Conservation (phyloP, 2,113 vertebrate genomes). For the Hyla sarda region DNA sequence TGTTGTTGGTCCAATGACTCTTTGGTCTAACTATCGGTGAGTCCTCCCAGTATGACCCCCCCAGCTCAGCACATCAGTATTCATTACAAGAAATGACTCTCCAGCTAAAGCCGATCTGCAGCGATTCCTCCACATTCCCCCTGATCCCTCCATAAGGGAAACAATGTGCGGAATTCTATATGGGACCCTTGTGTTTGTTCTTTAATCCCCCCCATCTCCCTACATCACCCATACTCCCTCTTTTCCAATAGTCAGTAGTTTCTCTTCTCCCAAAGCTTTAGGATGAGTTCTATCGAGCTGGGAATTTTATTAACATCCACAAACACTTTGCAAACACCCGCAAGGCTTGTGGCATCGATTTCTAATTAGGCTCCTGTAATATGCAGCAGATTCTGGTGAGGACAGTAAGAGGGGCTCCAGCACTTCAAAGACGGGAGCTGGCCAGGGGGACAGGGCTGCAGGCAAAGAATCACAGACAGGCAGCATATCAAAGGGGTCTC, state of each 20-base stretch:
- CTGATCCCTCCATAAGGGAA: background rate
- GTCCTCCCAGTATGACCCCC: background rate
- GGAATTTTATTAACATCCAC: slow-evolving; percentile 85
- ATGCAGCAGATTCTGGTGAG: slow-evolving; percentile 77
- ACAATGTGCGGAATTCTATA: slow-evolving; percentile 17
- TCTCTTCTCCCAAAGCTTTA: slow-evolving; percentile 65
- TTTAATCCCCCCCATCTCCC: slow-evolving; percentile 61
- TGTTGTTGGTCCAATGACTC: too few relatives aligned
- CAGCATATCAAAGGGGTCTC: slow-evolving; percentile 54
- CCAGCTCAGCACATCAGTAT: background rate
- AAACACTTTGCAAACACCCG: slow-evolving; percentile 86
- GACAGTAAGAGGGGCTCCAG: slow-evolving; percentile 2
- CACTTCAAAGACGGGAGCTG: slow-evolving; percentile 51
- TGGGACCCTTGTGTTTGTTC: slow-evolving; percentile 58
- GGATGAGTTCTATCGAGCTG: slow-evolving; percentile 62
- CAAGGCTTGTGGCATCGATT: slow-evolving; percentile 83
- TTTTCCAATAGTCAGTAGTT: slow-evolving; percentile 53
- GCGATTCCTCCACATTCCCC: background rate
- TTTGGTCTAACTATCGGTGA: too few relatives aligned
- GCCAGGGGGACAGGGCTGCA: slow-evolving; percentile 35
- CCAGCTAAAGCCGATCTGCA: background rate
- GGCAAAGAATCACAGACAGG: slow-evolving; percentile 38
- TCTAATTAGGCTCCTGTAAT: slow-evolving; percentile 84
- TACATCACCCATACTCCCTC: slow-evolving; percentile 58
- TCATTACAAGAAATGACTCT: background rate